phyloP scores from a whole-genome alignment of 1,140 invertebrate genomes.

The Anastrepha ludens region DNA sequence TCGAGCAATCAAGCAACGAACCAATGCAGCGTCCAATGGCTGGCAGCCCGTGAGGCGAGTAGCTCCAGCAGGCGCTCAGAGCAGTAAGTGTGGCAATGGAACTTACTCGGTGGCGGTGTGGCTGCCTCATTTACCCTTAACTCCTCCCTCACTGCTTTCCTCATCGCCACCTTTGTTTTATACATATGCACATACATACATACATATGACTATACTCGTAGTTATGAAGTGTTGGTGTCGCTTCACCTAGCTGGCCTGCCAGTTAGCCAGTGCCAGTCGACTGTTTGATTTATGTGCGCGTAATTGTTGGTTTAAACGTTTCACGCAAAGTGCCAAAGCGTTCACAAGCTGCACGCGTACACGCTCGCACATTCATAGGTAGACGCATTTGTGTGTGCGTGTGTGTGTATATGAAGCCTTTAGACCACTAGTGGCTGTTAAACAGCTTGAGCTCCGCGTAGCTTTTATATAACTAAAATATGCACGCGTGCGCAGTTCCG shows the following conservation, averaged over 20 bases:
- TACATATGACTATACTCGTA: not conserved
- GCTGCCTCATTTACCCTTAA: constrained; percentile 47
- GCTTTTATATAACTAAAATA: constrained; percentile 16
- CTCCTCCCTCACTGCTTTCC: not conserved
- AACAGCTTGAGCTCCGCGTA: not conserved
- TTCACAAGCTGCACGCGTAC: constrained; percentile 16
- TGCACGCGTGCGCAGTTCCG: constrained; percentile 35
- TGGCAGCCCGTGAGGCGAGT: not conserved
- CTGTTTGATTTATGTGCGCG: constrained; percentile 73
- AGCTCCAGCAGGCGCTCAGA: not conserved
- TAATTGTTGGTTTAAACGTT: constrained; percentile 74
- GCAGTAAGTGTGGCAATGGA: not conserved
- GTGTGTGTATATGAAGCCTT: not conserved
- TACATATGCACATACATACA: not conserved
- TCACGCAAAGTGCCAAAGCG: constrained; percentile 59
- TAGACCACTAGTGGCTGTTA: not conserved
- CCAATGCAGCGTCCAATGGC: not conserved
- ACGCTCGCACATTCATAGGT: not conserved
- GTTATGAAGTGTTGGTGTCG: constrained; percentile 47
- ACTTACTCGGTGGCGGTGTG: constrained; percentile 12
- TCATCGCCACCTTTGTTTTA: not conserved
- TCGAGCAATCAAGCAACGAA: not conserved
- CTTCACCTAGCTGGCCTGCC: constrained; percentile 29
- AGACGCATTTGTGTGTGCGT: not conserved
- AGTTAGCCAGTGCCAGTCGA: constrained; percentile 68